Conservation (phyloP, 2,888 invertebrate genomes). For the Plebejus anna region DNA sequence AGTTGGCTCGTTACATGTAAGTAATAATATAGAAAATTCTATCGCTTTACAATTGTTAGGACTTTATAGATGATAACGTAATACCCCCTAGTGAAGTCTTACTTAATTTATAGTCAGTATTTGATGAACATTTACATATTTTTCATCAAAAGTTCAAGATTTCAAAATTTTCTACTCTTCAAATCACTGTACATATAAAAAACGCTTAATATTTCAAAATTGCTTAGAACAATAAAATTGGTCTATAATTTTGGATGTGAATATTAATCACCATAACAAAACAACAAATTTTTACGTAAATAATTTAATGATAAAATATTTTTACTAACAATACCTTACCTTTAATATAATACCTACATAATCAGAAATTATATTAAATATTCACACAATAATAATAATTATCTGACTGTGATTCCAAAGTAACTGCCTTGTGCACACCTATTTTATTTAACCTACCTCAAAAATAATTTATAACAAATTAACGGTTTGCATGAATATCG, state of each 20-base stretch:
- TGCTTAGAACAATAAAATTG: not conserved
- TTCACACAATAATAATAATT: not conserved
- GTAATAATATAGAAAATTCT: not conserved
- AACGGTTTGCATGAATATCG: not conserved
- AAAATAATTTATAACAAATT: not conserved
- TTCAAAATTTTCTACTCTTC: not conserved
- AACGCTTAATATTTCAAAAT: not conserved
- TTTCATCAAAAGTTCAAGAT: not conserved
- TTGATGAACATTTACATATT: not conserved
- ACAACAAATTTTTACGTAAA: not conserved
- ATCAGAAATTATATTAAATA: not conserved
- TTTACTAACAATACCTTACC: too few species aligned
- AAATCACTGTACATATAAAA: not conserved
- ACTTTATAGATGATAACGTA: conserved; percentile 4
- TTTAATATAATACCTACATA: not conserved
- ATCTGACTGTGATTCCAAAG: not conserved
- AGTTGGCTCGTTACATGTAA: not conserved
- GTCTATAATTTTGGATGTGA: not conserved
- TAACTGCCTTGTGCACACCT: not conserved
- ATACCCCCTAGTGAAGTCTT: not conserved
- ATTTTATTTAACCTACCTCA: not conserved
- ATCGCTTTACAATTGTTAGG: conserved; percentile 6
- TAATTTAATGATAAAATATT: too few species aligned
- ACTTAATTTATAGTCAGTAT: not conserved
- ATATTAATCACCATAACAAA: not conserved